Percentiles rank a stretch among this genome's conserved stretches.
Conservation (phyloP, 2,888 invertebrate genomes). For the Achlya flavicornis region DNA sequence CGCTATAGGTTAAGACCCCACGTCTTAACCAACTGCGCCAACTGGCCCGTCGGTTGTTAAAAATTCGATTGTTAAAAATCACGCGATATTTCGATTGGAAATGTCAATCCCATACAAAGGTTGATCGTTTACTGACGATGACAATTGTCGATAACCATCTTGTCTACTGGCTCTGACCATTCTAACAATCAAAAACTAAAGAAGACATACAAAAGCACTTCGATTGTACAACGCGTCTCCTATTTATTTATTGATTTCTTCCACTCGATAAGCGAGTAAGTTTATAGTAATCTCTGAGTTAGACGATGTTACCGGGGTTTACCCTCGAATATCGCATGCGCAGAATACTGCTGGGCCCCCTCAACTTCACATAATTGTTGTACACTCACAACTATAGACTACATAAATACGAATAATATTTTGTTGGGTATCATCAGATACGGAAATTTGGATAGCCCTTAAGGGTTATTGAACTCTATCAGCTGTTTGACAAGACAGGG, state of each 20-base stretch:
- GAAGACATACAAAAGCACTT: background rate
- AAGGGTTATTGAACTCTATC: background rate
- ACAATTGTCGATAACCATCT: too few relatives aligned
- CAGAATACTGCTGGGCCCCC: conserved; percentile 2
- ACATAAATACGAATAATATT: conserved; percentile 8
- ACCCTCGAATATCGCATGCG: conserved; percentile 12
- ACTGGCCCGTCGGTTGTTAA: too few relatives aligned
- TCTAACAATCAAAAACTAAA: background rate
- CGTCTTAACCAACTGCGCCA: too few relatives aligned
- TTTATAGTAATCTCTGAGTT: conserved; percentile 15
- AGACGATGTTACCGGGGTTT: conserved; percentile 9
- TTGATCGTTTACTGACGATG: too few relatives aligned
- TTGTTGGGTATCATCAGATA: background rate
- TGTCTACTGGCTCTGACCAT: too few relatives aligned
- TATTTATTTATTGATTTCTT: conserved; percentile 14
- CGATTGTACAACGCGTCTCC: background rate
- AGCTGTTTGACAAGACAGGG: background rate
- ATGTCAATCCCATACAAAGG: too few relatives aligned
- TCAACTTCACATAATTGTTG: conserved; percentile 7
- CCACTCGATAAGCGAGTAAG: conserved; percentile 12
- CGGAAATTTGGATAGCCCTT: background rate
- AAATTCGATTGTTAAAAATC: too few relatives aligned
- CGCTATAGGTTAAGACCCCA: too few relatives aligned
- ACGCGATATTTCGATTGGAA: too few relatives aligned
- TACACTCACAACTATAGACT: conserved; percentile 9